Evolutionary conservation across 2,797 vertebrate species (phyloP).

Genomic region (Chelidonichthys spinosus): DNA sequence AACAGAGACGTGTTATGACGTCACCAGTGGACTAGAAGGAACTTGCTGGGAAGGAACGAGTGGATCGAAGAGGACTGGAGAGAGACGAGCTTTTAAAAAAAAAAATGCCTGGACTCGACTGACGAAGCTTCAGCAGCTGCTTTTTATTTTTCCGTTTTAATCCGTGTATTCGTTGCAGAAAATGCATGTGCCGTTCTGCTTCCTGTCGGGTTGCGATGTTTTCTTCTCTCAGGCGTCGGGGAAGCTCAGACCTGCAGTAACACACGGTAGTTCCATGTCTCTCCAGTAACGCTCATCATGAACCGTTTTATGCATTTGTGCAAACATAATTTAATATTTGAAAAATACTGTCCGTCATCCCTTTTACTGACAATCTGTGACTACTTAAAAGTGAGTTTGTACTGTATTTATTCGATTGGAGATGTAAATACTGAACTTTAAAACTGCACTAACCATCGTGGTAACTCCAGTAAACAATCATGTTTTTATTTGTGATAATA

Average conservation of each 20-base stretch:
- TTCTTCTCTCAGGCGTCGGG: conserved; percentile 65
- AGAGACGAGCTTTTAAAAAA: conserved; percentile 66
- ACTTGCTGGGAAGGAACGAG: conserved; percentile 41
- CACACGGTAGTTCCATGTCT: conserved; percentile 54
- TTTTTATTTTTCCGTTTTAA: conserved; percentile 35
- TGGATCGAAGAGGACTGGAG: conserved; percentile 71
- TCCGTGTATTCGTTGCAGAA: conserved; percentile 57
- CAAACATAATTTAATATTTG: conserved; percentile 41
- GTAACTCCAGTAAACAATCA: conserved; percentile 67
- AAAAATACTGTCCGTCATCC: conserved; percentile 29
- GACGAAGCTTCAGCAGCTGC: conserved; percentile 34
- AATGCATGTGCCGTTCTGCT: conserved; percentile 72
- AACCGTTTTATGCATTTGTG: conserved; percentile 60
- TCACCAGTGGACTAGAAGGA: conserved; percentile 52
- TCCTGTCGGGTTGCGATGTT: conserved; percentile 65
- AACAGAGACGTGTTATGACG: conserved; percentile 81
- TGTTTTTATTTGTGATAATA: conserved; percentile 72
- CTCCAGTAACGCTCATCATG: conserved; percentile 41
- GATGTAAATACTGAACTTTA: conserved; percentile 71
- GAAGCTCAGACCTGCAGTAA: conserved; percentile 46
- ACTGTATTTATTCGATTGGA: conserved; percentile 69
- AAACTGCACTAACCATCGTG: conserved; percentile 77
- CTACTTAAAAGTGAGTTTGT: conserved; percentile 67
- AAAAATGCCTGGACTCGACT: conserved; percentile 53
- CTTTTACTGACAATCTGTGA: conserved; percentile 81